Evolutionary conservation across 2,113 vertebrate species (phyloP).

Genomic region (Amblyornis subalaris): DNA sequence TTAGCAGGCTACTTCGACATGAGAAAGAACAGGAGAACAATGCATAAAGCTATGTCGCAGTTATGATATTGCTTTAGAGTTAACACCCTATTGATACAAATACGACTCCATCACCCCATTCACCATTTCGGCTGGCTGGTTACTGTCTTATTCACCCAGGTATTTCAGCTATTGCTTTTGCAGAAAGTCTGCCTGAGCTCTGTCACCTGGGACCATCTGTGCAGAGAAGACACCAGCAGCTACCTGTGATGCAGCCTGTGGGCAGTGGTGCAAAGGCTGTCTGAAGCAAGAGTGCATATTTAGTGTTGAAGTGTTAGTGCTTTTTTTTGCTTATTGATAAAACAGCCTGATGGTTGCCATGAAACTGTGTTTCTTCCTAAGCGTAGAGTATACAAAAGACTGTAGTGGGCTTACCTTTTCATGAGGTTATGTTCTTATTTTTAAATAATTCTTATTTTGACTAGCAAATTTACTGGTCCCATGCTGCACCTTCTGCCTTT

Average conservation of each 20-base stretch:
- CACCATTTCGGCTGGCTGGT: neutral
- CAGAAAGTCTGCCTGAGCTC: neutral
- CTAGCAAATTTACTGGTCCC: neutral
- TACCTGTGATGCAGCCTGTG: neutral
- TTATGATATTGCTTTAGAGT: neutral
- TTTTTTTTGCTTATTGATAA: neutral
- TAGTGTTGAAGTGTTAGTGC: too few species aligned
- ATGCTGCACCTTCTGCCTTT: neutral
- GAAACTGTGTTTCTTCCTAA: neutral
- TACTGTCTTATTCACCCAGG: neutral
- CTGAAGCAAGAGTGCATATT: accelerated
- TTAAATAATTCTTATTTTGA: neutral
- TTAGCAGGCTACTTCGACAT: neutral
- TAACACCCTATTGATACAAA: neutral
- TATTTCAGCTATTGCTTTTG: neutral
- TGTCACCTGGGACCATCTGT: neutral
- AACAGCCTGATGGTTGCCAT: neutral
- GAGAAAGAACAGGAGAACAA: neutral
- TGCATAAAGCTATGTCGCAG: neutral
- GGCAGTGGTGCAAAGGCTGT: neutral
- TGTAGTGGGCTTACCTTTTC: neutral
- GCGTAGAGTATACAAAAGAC: neutral
- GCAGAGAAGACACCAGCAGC: neutral
- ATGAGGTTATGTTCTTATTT: neutral
- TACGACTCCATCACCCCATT: neutral